Base-by-base conservation (phyloP, 2,888 invertebrate species). In the Peribatodes rhomboidaria region DNA sequence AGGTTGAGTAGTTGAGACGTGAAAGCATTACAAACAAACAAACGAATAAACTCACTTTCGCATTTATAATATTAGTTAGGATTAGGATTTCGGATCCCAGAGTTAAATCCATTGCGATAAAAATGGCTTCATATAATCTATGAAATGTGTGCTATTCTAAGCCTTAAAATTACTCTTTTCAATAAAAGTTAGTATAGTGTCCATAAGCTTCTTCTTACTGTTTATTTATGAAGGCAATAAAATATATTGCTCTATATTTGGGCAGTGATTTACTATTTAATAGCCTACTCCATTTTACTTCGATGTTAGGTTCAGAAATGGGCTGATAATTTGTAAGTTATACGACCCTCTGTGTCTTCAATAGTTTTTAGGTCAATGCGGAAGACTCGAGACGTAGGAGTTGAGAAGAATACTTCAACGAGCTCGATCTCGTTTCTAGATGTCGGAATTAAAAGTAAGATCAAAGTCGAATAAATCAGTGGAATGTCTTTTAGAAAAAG, bases 261-360 rank as follows among this genome's bases (percentile, higher is more conserved):
- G 27, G 37, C 55, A 50, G 22, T 61, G 52, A 65, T 57, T 65
- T 61, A 65, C 37, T 60, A 41, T 61, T 65, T 56, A 33, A 56
- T 56, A 33, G 39, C 53, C 13, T 27, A 39, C 52, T 20, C 31
- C 46, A 65, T 52, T 65, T 65, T 39, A 14, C 55, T 55, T 47
- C 41, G 18, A 58, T 54, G 53, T 54, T 54, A 47, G 53, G 58
- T 47, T 65, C 65, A 50, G 61, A 67, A 62, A 60, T 60, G 61
- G 64, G 60, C 67, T 60, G 72, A 71, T 71, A 66, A 63, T 70
- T 71, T 70, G 71, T 74, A 67, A 66, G 73, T 77, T 77, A 74
- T n/a, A n/a, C 64, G 68, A 65, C 67, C 69, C 68, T 65, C 63
- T 63, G 65, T 68, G 70, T 62, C 58, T 70, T 69, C 67, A 70